Base-by-base conservation (phyloP, 2,888 invertebrate species). In the Cecidostiba fungosa region DNA sequence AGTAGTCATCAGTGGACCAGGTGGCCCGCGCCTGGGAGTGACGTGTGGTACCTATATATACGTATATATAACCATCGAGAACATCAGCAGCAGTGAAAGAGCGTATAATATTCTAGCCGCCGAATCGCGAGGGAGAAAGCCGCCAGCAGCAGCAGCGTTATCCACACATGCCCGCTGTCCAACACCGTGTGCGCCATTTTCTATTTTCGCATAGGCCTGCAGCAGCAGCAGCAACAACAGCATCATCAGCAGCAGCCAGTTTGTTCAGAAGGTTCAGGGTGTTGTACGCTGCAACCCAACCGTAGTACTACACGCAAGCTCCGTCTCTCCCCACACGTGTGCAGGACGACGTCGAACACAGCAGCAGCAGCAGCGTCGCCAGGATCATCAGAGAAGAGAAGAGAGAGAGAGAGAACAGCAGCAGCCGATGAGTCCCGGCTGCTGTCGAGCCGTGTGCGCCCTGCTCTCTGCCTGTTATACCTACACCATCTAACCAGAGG, bases 161-260 rank as follows among this genome's bases (percentile, higher is more conserved):
- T 23, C 14, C 66, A 66, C 29, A 66, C 66, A 66, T 66, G 29
- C 66, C 16, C n/a, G 70, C 62, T 12, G n/a, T 8, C 32, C 62
- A 29, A 12, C 66, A 54, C 50, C 23, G 77, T 82, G 79, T 83
- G 62, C 86, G 86, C 84, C 84, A 86, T 86, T 86, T 86, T 86
- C 84, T 86, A 86, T 86, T 86, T 86, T 84, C 84, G 86, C 84
- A 84, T 76, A 84, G 83, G 81, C n/a, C 47, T 10, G 19, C 66
- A 54, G 47, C 23, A 76, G 43, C 62, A 32, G 23, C 19, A 32
- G 23, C 19, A 36, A 54, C 62, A 66, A 5, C 59, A 36, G 16
- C 29, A 59, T 19, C n/a, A n/a, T 6, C 54, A 47, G 2, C 54
- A 19, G 1, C n/a, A 16, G 54, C 8, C 70, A 74, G 62, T 76